Evolutionary conservation across 2,797 vertebrate genomes (phyloP).

Genomic region (Lates japonicus): DNA sequence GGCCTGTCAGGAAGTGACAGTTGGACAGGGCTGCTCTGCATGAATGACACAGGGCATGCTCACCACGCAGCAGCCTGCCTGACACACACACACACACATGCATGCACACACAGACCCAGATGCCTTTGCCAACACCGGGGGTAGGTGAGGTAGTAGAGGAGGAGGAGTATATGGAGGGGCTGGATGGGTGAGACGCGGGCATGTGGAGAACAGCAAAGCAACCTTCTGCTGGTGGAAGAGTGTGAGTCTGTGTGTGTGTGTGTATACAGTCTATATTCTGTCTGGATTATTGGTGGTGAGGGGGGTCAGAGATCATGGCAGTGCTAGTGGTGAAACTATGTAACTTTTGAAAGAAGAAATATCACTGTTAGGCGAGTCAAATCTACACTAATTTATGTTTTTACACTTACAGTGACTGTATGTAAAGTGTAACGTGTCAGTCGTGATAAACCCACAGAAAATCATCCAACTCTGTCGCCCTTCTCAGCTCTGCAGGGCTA

Average conservation of each 20-base stretch:
- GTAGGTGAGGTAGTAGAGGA: slow-evolving; percentile 59
- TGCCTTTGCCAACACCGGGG: slow-evolving; percentile 88
- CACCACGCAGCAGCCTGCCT: slow-evolving; percentile 88
- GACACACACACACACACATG: slow-evolving; percentile 83
- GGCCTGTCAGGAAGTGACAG: slow-evolving; percentile 96
- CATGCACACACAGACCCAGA: slow-evolving; percentile 80
- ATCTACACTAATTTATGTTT: not conserved
- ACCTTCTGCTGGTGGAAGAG: slow-evolving; percentile 70
- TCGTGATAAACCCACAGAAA: too few relatives aligned
- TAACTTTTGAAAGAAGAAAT: not conserved
- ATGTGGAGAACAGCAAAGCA: slow-evolving; percentile 73
- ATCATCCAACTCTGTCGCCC: too few relatives aligned
- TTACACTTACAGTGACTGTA: too few relatives aligned
- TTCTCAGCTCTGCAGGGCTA: too few relatives aligned
- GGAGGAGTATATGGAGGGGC: slow-evolving; percentile 15
- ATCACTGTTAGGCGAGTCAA: not conserved
- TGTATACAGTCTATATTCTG: not conserved
- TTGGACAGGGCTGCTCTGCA: slow-evolving; percentile 93
- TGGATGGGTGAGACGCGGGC: slow-evolving; percentile 62
- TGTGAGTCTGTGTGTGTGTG: slow-evolving; percentile 22
- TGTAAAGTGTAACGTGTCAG: too few relatives aligned
- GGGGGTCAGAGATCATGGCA: slow-evolving; percentile 74
- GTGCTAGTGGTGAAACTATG: not conserved
- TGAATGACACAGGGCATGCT: slow-evolving; percentile 97
- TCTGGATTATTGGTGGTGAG: not conserved